Evolutionary conservation across 2,888 invertebrate genomes (phyloP), one percentile per base, ranked within the genome.

Genomic region (Luperina nickerlii): DNA sequence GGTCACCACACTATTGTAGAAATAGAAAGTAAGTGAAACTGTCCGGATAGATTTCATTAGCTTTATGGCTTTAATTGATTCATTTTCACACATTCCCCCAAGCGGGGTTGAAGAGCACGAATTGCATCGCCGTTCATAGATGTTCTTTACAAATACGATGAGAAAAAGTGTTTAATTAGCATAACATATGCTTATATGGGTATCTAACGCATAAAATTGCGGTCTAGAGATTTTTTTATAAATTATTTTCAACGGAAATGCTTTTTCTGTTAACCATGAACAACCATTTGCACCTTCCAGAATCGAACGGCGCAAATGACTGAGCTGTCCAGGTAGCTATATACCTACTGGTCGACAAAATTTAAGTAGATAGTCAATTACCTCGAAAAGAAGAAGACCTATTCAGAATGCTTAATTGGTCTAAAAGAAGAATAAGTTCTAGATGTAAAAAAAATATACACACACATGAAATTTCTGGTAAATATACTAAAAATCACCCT

Each of bases 11-110:
- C 70, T 60, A 51, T 70, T 76, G 51, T 63, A 66, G 83, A 79
- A 83, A 79, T 75, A 87, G 87, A 87, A 87, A 87, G 86, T 84
- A 1, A 79, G 81, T 70, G 79, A 83, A 79, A 83, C 65, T 79
- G 72, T 74, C 54, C 54, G 27, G 67, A 60, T 74, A 54, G 69
- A 78, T 83, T 79, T 79, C 83, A 83, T 76, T 51, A 57, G 60
- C 54, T 48, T 57, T 69, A 66, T 68, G 45, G 60, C 66, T 74
- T 67, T 81, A 68, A 68, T 68, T 74, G 24, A 81, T 71, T 71
- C 71, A 67, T 84, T 81, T 81, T 85, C 77, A 74, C 83, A 85
- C 82, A 71, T 83, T 81, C 85, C 67, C 51, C 48, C 66, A 48
- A n/a, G 74, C 63, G 60, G 85, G 83, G 74, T 81, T 85, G 70